Percentiles rank a stretch among this genome's conserved stretches.
Conservation (phyloP, 2,797 vertebrate genomes). For the Microtus agrestis region DNA sequence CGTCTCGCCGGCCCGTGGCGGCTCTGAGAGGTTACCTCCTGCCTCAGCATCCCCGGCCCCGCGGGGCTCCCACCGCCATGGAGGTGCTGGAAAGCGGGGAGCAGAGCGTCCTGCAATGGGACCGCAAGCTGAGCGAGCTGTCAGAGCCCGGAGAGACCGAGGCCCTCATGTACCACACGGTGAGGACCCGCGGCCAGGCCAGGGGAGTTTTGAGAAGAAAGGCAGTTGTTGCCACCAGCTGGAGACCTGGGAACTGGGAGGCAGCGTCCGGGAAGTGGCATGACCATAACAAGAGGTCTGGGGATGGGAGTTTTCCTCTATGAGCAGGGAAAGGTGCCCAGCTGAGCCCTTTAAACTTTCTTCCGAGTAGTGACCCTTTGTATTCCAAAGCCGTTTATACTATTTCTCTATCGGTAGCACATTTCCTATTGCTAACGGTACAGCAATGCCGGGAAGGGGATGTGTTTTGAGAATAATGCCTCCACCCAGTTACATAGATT, state of each 20-base stretch:
- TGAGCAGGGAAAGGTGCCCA: neutral
- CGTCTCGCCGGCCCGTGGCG: neutral
- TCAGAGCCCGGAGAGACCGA: constrained; percentile 94
- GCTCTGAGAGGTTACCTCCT: constrained; percentile 21
- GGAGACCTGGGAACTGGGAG: neutral
- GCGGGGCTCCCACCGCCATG: constrained; percentile 87
- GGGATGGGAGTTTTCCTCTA: neutral
- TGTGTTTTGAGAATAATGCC: neutral
- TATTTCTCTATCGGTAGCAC: neutral
- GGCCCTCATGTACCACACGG: constrained; percentile 93
- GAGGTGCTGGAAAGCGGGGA: constrained; percentile 94
- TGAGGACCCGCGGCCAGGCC: constrained; percentile 86
- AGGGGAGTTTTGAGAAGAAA: neutral
- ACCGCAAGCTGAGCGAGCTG: constrained; percentile 96
- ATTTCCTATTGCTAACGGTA: neutral
- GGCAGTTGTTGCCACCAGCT: neutral
- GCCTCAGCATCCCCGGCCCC: constrained; percentile 68
- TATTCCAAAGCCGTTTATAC: neutral
- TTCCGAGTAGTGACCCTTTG: neutral
- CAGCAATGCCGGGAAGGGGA: neutral
- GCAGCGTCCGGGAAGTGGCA: neutral
- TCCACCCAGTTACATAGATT: neutral
- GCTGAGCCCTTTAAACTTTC: constrained; percentile 4
- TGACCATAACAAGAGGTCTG: neutral
- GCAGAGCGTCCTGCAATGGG: constrained; percentile 93